Evolutionary conservation across 2,113 vertebrate species (phyloP), one percentile per base, ranked within the genome.

Genomic region (Xiphophorus couchianus): DNA sequence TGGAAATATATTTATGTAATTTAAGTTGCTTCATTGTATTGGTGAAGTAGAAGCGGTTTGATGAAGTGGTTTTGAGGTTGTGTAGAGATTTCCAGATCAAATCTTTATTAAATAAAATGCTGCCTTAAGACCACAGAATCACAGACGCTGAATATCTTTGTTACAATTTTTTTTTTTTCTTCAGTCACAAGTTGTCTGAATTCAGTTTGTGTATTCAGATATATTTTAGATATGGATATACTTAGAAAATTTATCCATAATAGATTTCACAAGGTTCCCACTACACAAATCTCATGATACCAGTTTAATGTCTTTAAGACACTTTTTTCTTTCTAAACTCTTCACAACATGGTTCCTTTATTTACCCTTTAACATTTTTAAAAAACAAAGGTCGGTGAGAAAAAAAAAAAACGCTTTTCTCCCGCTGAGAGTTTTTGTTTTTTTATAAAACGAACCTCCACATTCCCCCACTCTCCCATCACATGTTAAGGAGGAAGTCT

Each of bases 401-500:
- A 37, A 37, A 37, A 37, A 37, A 37, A 33, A 37, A 11, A 12
- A 35, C 1, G 9, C 35, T 35, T 37, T 37, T 37, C 35, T 37
- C 10, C 35, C 2, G 0, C 10, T 37, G 33, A 35, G 30, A 0
- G 33, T 35, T 35, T 37, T 12, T 37, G 35, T 42, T 15, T 13
- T 15, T 42, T 42, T 11, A 12, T 1, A 12, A 37, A 37, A n/a
- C 22, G 1, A 22, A 58, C 8, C 51, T 58, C 9, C 51, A 58
- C 6, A 58, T n/a, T 9, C 7, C 9, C 25, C 30, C 17, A 51
- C 25, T 71, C 5, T 17, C 39, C 12, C 11, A n/a, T 68, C n/a
- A 30, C 25, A 66, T 33, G n/a, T 60, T 5, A 30, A 69, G 68
- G 19, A 80, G 35, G 22, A 75, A 42, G 44, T 68, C 96, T 96